Percentiles rank a stretch among this genome's conserved stretches.
Evolutionary conservation across 2,888 invertebrate species (phyloP).

Genomic region (Rhyacophila evoluta): DNA sequence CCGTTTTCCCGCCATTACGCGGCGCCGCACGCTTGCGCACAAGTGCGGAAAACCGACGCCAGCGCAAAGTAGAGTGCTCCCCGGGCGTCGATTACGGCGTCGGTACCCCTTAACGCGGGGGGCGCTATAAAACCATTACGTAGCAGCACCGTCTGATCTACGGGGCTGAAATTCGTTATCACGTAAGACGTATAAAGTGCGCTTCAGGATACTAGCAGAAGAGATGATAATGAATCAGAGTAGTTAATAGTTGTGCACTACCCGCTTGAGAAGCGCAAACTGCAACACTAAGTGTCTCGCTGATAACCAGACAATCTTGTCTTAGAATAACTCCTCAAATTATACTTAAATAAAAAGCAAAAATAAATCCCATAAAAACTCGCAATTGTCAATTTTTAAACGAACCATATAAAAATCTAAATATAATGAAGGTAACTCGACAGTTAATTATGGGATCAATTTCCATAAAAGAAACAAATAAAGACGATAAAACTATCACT

Average conservation of each 20-base stretch:
- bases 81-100: constrained; percentile 17
- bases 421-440: too few species aligned
- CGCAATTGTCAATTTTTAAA: too few species aligned
- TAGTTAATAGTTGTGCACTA: neutral
- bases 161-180: constrained; percentile 30
- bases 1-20: constrained; percentile 12
- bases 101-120: constrained; percentile 8
- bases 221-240: constrained; percentile 5
- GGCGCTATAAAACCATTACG: constrained; percentile 18
- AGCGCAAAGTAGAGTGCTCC: constrained; percentile 8
- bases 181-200: constrained; percentile 25
- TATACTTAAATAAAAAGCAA: too few species aligned
- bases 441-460: too few species aligned
- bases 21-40: neutral
- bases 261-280: neutral
- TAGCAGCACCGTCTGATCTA: constrained; percentile 23
- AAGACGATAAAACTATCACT: too few species aligned
- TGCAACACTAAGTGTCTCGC: neutral
- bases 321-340: too few species aligned
- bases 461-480: too few species aligned
- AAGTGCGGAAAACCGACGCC: neutral
- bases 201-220: neutral
- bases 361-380: too few species aligned
- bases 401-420: too few species aligned
- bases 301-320: neutral